Conservation (phyloP, 2,113 vertebrate species). For the Delphinapterus leucas region DNA sequence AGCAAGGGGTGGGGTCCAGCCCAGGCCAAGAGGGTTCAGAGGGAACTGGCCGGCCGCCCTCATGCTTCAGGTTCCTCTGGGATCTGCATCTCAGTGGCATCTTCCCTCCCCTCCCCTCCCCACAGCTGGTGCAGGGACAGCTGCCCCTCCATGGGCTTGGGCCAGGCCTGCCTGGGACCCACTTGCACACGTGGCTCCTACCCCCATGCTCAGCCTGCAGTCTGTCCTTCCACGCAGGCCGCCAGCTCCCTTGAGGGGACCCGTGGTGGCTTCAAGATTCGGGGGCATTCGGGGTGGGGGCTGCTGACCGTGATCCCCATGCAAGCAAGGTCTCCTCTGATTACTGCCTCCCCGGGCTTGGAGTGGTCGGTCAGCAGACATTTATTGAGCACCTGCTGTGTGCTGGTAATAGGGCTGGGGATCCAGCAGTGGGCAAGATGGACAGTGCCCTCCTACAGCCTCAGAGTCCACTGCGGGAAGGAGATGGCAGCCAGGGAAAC, state of each 20-base stretch:
- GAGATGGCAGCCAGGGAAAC: not conserved
- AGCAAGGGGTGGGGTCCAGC: not conserved
- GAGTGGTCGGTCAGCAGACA: not conserved
- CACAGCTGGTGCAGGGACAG: not conserved
- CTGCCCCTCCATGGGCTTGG: not conserved
- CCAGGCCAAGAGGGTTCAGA: not conserved
- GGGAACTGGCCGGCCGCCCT: rapidly evolving
- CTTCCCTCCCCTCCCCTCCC: not conserved
- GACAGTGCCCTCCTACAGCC: not conserved
- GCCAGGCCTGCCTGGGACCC: not conserved
- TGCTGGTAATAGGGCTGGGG: not conserved
- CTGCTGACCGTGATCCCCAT: rapidly evolving
- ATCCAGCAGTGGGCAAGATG: not conserved
- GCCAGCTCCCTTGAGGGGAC: not conserved
- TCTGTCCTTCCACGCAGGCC: not conserved
- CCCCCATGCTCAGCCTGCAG: not conserved
- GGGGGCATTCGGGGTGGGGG: not conserved
- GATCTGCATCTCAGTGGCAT: not conserved
- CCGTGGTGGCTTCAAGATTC: not conserved
- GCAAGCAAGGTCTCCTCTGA: not conserved
- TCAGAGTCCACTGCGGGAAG: not conserved
- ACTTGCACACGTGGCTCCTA: not conserved
- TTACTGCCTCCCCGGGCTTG: not conserved
- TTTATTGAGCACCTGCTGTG: not conserved
- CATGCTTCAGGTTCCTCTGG: not conserved